Evolutionary conservation across 2,888 invertebrate genomes (phyloP), one percentile per base, ranked within the genome.

Genomic region (Acanthosepion lycidas): DNA sequence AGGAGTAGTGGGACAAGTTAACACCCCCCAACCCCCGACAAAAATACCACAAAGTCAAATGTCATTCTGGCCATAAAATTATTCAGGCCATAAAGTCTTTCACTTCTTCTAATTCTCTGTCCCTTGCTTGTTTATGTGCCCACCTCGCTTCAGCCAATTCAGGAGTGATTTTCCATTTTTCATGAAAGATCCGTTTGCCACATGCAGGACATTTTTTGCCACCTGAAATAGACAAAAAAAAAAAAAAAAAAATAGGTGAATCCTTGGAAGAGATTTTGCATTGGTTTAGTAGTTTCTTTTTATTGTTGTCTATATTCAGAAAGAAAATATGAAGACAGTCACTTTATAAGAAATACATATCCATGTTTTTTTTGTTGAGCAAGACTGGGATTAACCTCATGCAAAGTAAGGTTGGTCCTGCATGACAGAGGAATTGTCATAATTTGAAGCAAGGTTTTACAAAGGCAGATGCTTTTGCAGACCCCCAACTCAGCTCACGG

Each of bases 121-220:
- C 98, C 94, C 98, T 98, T 6, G 98, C 98, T 97, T 98, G 98
- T 96, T 98, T 98, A 96, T 98, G 98, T 4, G 98, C 98, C 98
- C 98, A 98, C 94, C 98, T 98, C 94, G 98, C 98, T 97, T 98
- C 98, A 0, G 98, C 98, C 64, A 98, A 97, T 96, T 98, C 98
- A 53, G 98, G 98, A 94, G 98, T 98, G 12, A 98, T 97, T 94
- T 98, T 98, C 98, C 98, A 98, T 96, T 98, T 98, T 95, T 98
- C 98, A 96, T 98, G 98, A 96, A 98, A 98, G 95, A 98, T 98
- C 96, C 98, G 98, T 96, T 98, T 97, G 15, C 98, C 98, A 97
- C 98, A 98, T 20, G 94, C 93, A 26, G 98, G 98, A 97, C 98
- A 98, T 95, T 98, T 98, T 97, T 98, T 98, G 95, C 98, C 98